phyloP scores from a whole-genome alignment of 2,113 vertebrate species.

The Alosa alosa region DNA sequence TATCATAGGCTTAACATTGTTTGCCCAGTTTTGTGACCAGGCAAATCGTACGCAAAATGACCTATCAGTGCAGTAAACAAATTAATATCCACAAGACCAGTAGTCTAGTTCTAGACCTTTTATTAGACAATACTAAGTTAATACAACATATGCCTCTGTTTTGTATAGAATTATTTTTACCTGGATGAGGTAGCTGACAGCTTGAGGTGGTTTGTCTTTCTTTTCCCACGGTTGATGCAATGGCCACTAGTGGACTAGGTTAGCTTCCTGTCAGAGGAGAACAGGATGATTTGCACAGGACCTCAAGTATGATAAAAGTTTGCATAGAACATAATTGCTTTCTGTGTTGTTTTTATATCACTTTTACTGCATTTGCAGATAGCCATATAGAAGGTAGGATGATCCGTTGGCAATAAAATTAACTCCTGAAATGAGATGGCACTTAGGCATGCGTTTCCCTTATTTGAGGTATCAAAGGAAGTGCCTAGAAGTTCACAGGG shows the following conservation, averaged over 20 bases:
- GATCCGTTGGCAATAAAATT: neutral
- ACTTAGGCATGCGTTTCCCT: too few relatives aligned
- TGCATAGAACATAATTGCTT: neutral
- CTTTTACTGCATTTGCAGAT: neutral
- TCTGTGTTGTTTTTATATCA: neutral
- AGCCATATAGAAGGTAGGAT: neutral
- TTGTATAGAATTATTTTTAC: neutral
- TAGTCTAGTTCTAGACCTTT: too few relatives aligned
- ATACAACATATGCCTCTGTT: too few relatives aligned
- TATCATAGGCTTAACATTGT: neutral
- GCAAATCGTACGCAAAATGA: too few relatives aligned
- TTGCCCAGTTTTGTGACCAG: neutral
- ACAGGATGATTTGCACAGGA: neutral
- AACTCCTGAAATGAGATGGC: neutral
- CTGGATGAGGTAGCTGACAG: neutral
- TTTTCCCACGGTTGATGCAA: neutral
- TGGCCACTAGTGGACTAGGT: neutral
- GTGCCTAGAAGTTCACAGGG: too few relatives aligned
- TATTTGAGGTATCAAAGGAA: too few relatives aligned
- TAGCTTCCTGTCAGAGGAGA: neutral
- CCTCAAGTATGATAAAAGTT: neutral
- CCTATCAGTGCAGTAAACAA: neutral
- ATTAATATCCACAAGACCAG: neutral
- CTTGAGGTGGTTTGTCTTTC: neutral
- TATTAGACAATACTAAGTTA: neutral